Evolutionary conservation across 2,888 invertebrate genomes (phyloP).

Genomic region (Meiosimyza platycephala): DNA sequence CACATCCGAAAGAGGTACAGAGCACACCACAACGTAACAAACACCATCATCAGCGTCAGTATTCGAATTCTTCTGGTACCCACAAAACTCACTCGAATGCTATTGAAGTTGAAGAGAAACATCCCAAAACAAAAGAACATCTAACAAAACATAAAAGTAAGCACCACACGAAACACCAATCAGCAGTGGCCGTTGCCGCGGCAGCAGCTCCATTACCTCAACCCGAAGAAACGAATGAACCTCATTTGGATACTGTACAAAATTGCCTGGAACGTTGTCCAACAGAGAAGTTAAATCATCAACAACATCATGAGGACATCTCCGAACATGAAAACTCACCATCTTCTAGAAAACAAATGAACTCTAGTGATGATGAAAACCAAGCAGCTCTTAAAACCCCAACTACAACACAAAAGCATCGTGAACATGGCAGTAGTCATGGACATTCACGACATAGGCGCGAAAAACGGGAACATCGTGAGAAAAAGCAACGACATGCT

Average conservation of each 20-base stretch:
- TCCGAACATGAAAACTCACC: conserved; percentile 38
- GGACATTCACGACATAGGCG: conserved; percentile 53
- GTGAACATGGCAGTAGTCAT: conserved; percentile 51
- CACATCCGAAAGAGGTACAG: conserved; percentile 42
- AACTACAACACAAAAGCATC: conserved; percentile 47
- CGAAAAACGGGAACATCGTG: conserved; percentile 61
- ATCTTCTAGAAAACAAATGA: conserved; percentile 36
- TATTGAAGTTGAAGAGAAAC: conserved; percentile 45
- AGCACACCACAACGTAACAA: conserved; percentile 56
- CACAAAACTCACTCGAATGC: conserved; percentile 41
- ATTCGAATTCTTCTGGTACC: conserved; percentile 32
- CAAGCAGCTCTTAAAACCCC: conserved; percentile 37
- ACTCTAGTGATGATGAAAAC: conserved; percentile 55
- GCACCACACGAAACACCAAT: conserved; percentile 41
- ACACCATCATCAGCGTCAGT: conserved; percentile 69
- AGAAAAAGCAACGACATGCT: conserved; percentile 62
- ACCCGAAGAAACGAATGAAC: conserved; percentile 21
- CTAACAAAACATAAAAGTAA: conserved; percentile 53
- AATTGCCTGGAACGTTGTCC: not conserved
- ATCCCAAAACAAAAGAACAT: conserved; percentile 40
- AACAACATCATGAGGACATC: conserved; percentile 36
- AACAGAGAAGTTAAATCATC: conserved; percentile 24
- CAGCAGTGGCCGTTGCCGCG: conserved; percentile 26
- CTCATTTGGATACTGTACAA: not conserved
- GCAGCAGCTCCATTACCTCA: conserved; percentile 21